These are phyloP conservation scores for Augochlorella aurata DNA, from an alignment of 2,888 invertebrate species.

Conservation along the genomic window DNA sequence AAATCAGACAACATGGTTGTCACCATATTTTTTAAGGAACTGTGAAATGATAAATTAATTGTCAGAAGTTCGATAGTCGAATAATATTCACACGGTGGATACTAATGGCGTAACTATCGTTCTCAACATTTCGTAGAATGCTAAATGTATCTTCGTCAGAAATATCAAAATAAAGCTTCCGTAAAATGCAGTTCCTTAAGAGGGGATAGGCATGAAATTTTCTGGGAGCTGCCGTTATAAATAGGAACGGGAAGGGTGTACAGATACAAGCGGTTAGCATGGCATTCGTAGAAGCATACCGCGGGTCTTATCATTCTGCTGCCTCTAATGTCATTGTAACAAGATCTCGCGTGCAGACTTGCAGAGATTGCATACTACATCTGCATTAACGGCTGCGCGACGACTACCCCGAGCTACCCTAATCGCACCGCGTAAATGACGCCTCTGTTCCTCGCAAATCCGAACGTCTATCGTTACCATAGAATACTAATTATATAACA, in stretches of 20 bases:
- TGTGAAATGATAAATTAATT: too few relatives aligned
- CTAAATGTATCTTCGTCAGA: too few relatives aligned
- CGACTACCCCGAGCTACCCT: not conserved
- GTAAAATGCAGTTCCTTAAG: constrained; percentile 6
- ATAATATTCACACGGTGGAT: too few relatives aligned
- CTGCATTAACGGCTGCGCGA: constrained; percentile 5
- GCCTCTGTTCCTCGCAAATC: not conserved
- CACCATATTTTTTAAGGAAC: too few relatives aligned
- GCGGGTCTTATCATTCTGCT: constrained; percentile 42
- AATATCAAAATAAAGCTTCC: not conserved
- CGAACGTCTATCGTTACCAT: not conserved
- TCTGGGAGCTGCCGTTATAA: constrained; percentile 35
- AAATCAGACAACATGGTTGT: too few relatives aligned
- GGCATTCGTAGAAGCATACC: constrained; percentile 37
- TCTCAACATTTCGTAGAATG: too few relatives aligned
- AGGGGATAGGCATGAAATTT: constrained; percentile 9
- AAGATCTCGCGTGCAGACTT: constrained; percentile 24
- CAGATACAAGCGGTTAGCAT: constrained; percentile 19
- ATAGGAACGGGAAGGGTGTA: constrained; percentile 16
- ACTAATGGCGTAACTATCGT: too few relatives aligned
- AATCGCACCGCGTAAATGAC: not conserved
- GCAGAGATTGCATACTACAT: constrained; percentile 18
- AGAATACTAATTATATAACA: constrained; percentile 10
- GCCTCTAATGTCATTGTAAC: constrained; percentile 40
- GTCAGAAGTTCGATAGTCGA: too few relatives aligned